Base-by-base conservation (phyloP, 1,140 invertebrate species). In the Papilio machaon region DNA sequence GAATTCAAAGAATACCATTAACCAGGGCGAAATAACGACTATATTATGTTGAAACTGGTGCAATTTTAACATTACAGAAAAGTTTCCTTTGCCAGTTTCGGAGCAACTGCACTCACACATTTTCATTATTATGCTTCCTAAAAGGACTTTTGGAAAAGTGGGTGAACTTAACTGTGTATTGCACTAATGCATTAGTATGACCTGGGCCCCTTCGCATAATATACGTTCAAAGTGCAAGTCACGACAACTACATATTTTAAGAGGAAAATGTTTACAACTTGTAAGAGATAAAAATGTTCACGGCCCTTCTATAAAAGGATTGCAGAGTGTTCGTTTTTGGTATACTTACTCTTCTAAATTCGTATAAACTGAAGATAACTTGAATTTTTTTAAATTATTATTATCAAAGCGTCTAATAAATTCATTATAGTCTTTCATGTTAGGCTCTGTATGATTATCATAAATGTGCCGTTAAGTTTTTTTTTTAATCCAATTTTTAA, bases 111-210 rank as follows among this genome's bases (percentile, higher is more conserved):
- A 30, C 23, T 30, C 11, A 67, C 64, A 70, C 30, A 38, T 70
- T 70, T 38, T 70, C 64, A 70, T 70, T 70, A 30, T 30, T 17
- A 15, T 70, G n/a, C 30, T 70, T 70, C 64, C 23, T 38, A 70
- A 70, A 70, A 70, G 64, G 64, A 70, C 64, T 35, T 70, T 70
- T 70, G 64, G 11, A 30, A 38, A 70, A 70, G 64, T 70, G 64
- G 64, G 30, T 70, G 64, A 70, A 70, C 64, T 70, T 70, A 70
- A 7, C 30, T 70, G 64, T 70, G 5, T 35, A 67, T 35, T 67
- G 64, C 64, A 70, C 30, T 70, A 70, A 70, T 70, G 64, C 64
- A 35, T 38, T 64, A 64, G 0, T 64, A 11, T 64, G 64, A 35
- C 64, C 64, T 30, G 64, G 23, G 15, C 64, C 35, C 64, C n/a